phyloP scores from a whole-genome alignment of 2,113 vertebrate genomes.

The Macaca nemestrina region DNA sequence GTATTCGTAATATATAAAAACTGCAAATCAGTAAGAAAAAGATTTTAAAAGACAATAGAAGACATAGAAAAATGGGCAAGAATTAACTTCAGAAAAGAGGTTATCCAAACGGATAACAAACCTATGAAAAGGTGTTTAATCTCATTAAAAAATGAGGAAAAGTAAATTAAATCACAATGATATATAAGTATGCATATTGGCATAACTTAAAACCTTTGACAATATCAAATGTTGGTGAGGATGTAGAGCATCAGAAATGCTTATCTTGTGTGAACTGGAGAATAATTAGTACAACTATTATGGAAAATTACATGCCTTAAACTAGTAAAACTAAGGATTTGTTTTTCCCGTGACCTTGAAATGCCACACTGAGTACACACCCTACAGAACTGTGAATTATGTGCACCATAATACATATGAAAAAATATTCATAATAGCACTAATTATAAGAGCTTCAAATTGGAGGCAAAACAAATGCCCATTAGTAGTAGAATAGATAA shows the following conservation, averaged over 20 bases:
- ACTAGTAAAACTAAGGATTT: not conserved
- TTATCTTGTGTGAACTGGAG: not conserved
- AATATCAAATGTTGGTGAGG: not conserved
- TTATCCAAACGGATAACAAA: not conserved
- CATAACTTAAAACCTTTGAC: not conserved
- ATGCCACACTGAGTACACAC: not conserved
- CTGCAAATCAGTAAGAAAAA: not conserved
- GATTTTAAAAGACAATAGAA: not conserved
- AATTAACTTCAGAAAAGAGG: not conserved
- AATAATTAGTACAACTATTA: not conserved
- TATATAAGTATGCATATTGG: not conserved
- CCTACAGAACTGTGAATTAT: not conserved
- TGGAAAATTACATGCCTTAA: not conserved
- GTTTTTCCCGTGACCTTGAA: not conserved
- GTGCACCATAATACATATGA: not conserved
- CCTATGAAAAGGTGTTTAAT: not conserved
- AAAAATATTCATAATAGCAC: not conserved
- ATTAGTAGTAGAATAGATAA: not conserved
- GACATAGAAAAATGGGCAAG: not conserved
- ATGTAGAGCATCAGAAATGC: not conserved
- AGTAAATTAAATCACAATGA: not conserved
- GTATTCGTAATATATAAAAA: not conserved
- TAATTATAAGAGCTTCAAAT: not conserved
- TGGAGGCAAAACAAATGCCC: not conserved
- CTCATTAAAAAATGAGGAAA: not conserved